A percentile compares a stretch with the other conserved stretches of the same genome.
Conservation (phyloP, 2,113 vertebrate species). For the Coptodon rendalli region DNA sequence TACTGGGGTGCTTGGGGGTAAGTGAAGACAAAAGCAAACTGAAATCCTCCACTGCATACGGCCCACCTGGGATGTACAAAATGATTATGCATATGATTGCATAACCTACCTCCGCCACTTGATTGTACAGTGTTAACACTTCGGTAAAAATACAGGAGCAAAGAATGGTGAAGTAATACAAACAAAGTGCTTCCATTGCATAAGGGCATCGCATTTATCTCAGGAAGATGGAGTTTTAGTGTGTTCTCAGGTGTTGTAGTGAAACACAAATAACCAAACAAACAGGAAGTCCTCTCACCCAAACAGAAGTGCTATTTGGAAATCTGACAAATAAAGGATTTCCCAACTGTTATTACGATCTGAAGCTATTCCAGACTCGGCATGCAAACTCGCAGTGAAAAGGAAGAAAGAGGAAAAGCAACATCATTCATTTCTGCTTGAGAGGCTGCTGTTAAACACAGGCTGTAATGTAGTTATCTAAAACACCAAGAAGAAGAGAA, state of each 20-base stretch:
- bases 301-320: not conserved
- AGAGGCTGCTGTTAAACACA: not conserved
- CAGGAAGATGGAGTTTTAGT: not conserved
- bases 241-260: not conserved
- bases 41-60: not conserved
- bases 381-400: not conserved
- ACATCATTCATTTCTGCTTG: not conserved
- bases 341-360: not conserved
- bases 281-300: not conserved
- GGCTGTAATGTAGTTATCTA: not conserved
- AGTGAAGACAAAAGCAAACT: not conserved
- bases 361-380: not conserved
- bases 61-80: not conserved
- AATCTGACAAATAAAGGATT: not conserved
- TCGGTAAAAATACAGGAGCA: slow-evolving; percentile 35
- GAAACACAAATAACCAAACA: not conserved
- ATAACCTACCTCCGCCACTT: slow-evolving; percentile 22
- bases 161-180: slow-evolving; percentile 14
- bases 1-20: not conserved
- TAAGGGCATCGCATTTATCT: not conserved
- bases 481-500: not conserved
- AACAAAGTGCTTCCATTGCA: not conserved
- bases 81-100: not conserved
- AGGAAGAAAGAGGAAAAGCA: not conserved
- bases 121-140: not conserved